phyloP scores from a whole-genome alignment of 23 tunicate genomes.

The Halocynthia aurantium region DNA sequence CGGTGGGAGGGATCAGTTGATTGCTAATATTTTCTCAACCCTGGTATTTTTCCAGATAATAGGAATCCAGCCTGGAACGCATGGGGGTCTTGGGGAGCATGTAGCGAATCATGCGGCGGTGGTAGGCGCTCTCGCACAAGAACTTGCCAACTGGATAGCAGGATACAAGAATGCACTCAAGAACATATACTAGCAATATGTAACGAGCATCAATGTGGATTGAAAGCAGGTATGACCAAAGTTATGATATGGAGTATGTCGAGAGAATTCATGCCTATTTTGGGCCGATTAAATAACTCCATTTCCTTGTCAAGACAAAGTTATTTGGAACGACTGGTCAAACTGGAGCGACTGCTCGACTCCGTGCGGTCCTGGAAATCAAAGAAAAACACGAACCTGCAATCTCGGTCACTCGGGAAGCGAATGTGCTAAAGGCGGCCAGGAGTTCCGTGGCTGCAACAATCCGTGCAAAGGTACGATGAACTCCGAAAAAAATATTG shows the following conservation, averaged over 20 bases:
- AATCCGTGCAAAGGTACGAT: no score
- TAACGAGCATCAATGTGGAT: not conserved
- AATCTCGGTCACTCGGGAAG: slow-evolving; percentile 39
- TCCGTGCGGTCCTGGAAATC: slow-evolving; percentile 54
- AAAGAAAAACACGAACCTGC: slow-evolving; percentile 39
- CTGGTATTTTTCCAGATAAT: no score
- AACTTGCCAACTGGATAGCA: not conserved
- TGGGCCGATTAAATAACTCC: not conserved
- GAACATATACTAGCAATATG: not conserved
- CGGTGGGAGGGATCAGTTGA: no score
- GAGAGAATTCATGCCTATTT: no score
- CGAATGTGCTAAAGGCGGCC: not conserved
- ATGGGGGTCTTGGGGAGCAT: slow-evolving; percentile 1
- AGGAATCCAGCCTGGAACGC: not conserved
- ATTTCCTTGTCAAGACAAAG: not conserved
- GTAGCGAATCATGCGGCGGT: not conserved
- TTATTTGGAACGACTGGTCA: slow-evolving; percentile 43
- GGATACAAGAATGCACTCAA: not conserved
- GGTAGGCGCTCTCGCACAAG: not conserved
- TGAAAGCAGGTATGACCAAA: not conserved
- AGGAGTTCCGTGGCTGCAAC: no score
- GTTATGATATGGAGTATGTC: not conserved
- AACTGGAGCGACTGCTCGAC: slow-evolving; percentile 29
- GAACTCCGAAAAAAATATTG: no score
- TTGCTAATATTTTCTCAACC: no score